Evolutionary conservation across 2,113 vertebrate genomes (phyloP).

Genomic region (Amia ocellicauda): DNA sequence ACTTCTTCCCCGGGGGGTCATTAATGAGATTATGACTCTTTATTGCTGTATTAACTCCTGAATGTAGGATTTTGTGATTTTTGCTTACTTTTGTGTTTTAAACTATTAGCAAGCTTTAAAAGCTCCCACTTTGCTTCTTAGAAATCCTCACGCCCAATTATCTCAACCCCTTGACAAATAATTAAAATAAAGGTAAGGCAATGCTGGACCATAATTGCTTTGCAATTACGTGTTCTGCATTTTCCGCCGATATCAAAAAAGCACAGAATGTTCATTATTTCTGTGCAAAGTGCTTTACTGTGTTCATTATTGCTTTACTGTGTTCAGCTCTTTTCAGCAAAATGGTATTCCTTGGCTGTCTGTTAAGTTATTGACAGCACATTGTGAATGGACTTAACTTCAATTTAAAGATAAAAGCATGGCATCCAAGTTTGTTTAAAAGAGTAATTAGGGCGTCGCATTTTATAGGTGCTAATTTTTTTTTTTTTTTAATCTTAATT

Average conservation of each 20-base stretch:
- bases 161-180: slow-evolving; percentile 38
- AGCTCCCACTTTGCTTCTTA: slow-evolving; percentile 18
- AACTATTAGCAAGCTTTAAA: neutral
- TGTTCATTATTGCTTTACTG: neutral
- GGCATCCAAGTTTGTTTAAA: too few species aligned
- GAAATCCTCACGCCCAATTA: slow-evolving; percentile 51
- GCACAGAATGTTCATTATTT: neutral
- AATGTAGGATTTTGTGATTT: neutral
- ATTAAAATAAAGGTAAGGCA: slow-evolving; percentile 31
- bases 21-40: neutral
- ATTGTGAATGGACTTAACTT: neutral
- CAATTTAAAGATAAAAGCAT: too few species aligned
- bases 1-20: too few species aligned
- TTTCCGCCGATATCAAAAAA: neutral
- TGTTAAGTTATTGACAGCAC: neutral
- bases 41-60: slow-evolving; percentile 8
- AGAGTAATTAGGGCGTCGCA: too few species aligned
- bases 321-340: slow-evolving; percentile 7
- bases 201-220: slow-evolving; percentile 4
- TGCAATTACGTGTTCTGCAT: neutral
- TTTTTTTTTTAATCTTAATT: too few species aligned
- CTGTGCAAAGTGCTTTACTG: too few species aligned
- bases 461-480: too few species aligned
- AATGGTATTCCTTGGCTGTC: slow-evolving; percentile 1
- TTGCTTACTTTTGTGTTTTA: slow-evolving; percentile 1